These are phyloP conservation scores for Heliconius melpomene DNA, from an alignment of 1,140 invertebrate genomes.

Conservation along the genomic window DNA sequence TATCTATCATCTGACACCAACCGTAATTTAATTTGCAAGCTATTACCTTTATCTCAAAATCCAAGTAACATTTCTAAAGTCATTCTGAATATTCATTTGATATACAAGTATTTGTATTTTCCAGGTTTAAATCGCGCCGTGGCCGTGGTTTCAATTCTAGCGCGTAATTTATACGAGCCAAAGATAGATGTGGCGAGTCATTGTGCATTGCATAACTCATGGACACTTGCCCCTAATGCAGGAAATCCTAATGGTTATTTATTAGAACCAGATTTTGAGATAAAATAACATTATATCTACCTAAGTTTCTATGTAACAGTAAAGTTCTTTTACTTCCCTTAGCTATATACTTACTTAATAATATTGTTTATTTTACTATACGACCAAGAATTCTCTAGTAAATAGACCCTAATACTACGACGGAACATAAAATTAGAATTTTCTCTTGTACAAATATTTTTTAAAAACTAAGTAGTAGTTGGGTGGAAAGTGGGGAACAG, in stretches of 20 bases:
- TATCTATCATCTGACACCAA: neutral
- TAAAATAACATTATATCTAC: slow-evolving; percentile 1
- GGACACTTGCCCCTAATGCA: slow-evolving; percentile 17
- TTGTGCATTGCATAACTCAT: slow-evolving; percentile 21
- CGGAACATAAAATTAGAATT: too few relatives aligned
- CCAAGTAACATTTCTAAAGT: neutral
- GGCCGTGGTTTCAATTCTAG: slow-evolving; percentile 1
- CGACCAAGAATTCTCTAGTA: too few relatives aligned
- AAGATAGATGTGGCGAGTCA: slow-evolving; percentile 22
- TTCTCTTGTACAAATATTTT: too few relatives aligned
- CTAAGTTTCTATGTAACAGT: neutral
- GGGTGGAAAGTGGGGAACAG: too few relatives aligned
- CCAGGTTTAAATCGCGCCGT: neutral
- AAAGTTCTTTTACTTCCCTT: neutral
- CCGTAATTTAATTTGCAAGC: neutral
- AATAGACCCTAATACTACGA: too few relatives aligned
- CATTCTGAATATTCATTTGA: slow-evolving; percentile 3
- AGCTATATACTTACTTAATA: too few relatives aligned
- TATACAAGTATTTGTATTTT: slow-evolving; percentile 13
- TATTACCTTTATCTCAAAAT: neutral
- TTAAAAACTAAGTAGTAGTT: too few relatives aligned
- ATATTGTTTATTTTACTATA: too few relatives aligned
- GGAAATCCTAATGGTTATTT: slow-evolving; percentile 22
- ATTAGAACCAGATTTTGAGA: slow-evolving; percentile 19
- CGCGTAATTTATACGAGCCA: slow-evolving; percentile 18